Conservation (phyloP, 2,113 vertebrate species). For the Egretta garzetta region DNA sequence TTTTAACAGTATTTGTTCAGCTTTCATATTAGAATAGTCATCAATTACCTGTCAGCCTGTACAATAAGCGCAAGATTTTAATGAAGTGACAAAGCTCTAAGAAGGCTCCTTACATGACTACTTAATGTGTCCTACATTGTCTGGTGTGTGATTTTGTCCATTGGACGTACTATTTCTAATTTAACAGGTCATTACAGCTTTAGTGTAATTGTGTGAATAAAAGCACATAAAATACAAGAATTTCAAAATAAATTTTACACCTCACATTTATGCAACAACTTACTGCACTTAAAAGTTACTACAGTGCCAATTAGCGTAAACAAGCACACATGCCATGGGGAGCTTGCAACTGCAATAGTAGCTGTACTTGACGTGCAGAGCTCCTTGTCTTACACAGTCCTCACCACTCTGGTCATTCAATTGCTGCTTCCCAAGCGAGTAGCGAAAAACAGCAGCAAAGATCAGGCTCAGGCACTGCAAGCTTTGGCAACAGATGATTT, state of each 20-base stretch:
- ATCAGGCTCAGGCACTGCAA: background rate
- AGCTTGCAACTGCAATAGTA: background rate
- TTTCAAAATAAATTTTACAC: constrained; percentile 12
- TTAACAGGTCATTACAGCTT: constrained; percentile 27
- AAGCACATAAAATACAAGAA: constrained; percentile 25
- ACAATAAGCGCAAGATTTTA: background rate
- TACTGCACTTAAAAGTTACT: background rate
- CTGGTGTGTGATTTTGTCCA: background rate
- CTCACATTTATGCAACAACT: background rate
- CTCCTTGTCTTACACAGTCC: background rate
- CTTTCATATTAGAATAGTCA: background rate
- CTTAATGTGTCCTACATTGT: background rate
- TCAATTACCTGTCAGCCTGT: background rate
- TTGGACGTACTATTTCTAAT: constrained; percentile 1
- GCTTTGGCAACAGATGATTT: background rate
- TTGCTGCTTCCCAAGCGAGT: background rate
- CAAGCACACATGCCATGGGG: background rate
- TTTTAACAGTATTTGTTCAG: background rate
- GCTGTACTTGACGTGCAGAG: background rate
- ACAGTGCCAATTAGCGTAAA: background rate
- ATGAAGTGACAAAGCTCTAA: background rate
- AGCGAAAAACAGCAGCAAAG: background rate
- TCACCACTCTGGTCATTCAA: background rate
- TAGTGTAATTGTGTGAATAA: constrained; percentile 20
- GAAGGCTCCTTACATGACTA: background rate